Evolutionary conservation across 2,113 vertebrate species (phyloP).

Genomic region (Solea senegalensis): DNA sequence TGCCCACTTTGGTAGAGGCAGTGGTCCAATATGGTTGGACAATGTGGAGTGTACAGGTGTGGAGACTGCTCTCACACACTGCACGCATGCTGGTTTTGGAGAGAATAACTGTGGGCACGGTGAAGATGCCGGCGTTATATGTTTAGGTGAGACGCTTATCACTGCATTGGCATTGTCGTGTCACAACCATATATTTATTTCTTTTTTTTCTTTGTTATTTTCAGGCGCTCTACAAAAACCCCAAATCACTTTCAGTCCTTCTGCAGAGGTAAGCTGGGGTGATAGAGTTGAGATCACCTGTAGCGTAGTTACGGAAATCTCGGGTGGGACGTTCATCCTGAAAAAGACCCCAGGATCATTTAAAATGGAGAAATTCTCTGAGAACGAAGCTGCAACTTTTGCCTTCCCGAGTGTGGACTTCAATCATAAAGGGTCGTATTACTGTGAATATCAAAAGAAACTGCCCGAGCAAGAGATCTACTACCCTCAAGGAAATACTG

Average conservation of each 20-base stretch:
- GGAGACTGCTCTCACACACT: constrained; percentile 61
- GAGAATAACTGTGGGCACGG: constrained; percentile 68
- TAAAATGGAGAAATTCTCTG: constrained; percentile 50
- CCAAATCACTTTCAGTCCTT: constrained; percentile 54
- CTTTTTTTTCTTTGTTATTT: neutral
- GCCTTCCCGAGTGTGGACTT: constrained; percentile 63
- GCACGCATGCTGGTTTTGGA: constrained; percentile 57
- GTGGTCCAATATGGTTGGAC: constrained; percentile 72
- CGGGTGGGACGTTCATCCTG: constrained; percentile 63
- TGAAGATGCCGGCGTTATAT: constrained; percentile 74
- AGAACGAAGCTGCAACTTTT: constrained; percentile 54
- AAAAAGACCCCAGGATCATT: constrained; percentile 44
- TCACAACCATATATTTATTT: neutral
- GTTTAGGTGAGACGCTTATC: constrained; percentile 61
- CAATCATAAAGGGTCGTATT: constrained; percentile 64
- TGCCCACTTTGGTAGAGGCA: constrained; percentile 69
- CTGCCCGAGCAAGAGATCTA: constrained; percentile 44
- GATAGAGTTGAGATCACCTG: constrained; percentile 72
- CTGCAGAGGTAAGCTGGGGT: constrained; percentile 60
- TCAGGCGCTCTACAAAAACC: constrained; percentile 66
- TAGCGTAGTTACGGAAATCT: constrained; percentile 48
- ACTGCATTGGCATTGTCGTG: neutral
- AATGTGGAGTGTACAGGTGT: constrained; percentile 66
- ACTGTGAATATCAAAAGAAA: constrained; percentile 77
- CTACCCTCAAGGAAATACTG: constrained; percentile 57